These are phyloP conservation scores for Stichopus horrens DNA, from an alignment of 53 echinoderm and acorn worm species.

Conservation along the genomic window DNA sequence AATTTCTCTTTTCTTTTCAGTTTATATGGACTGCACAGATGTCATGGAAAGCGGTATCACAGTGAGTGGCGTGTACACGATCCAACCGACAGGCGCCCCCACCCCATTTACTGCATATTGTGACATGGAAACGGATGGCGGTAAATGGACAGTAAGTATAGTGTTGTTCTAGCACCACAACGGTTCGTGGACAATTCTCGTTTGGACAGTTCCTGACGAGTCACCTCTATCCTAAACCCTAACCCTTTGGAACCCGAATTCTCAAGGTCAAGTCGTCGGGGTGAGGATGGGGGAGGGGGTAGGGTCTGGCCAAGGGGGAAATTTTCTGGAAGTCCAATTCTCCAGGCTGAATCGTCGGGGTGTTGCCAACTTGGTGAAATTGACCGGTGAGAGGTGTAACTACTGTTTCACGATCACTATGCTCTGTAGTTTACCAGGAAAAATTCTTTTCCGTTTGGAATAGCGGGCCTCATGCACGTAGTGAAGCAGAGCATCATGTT, in stretches of 20 bases:
- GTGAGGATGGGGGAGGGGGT: not conserved
- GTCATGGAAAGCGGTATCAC: not conserved
- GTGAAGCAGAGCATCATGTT: too few species aligned
- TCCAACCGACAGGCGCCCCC: not conserved
- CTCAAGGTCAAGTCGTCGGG: not conserved
- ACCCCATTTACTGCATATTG: not conserved
- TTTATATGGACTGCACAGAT: not conserved
- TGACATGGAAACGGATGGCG: constrained; percentile 31
- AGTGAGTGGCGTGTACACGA: not conserved
- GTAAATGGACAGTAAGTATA: constrained; percentile 28
- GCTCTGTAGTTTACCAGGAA: too few species aligned
- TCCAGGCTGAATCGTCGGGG: too few species aligned
- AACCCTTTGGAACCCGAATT: not conserved
- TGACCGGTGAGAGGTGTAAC: too few species aligned
- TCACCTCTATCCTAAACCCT: not conserved
- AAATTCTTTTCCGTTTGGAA: too few species aligned
- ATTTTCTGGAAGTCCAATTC: too few species aligned
- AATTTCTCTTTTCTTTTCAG: not conserved
- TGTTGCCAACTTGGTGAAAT: too few species aligned
- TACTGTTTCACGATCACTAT: too few species aligned
- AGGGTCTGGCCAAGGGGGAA: not conserved
- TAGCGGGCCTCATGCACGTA: too few species aligned
- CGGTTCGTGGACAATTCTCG: too few species aligned
- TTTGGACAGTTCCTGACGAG: too few species aligned
- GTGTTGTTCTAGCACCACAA: not conserved